Base-by-base conservation (phyloP, 2,113 vertebrate species). In the Tachycineta bicolor region DNA sequence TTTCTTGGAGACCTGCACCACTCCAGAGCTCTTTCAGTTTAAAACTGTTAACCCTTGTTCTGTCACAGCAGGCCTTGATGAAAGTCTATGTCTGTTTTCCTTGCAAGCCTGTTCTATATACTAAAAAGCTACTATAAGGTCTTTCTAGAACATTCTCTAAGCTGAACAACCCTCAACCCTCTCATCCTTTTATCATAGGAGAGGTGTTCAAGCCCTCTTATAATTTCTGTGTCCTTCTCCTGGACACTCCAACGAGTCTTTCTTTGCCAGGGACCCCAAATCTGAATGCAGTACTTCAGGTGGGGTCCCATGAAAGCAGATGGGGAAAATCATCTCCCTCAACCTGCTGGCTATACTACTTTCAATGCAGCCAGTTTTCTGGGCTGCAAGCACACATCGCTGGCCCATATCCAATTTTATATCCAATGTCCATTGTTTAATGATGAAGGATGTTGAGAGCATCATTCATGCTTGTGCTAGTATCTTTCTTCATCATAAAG, bases 1-100 rank as follows among this genome's bases (percentile, higher is more conserved):
- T 50, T 86, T 67, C 44, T 59, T 0, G 0, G 34, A 58, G 8
- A 59, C 44, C 25, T 58, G 50, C 0, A 0, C 11, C 6, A 5
- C 22, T 18, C 17, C 0, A 0, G 44, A 37, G 37, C 14, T 68
- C 19, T 10, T 49, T 44, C 14, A 16, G 15, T 83, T 79, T 77
- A 65, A 47, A 64, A 23, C 12, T 47, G 11, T n/a, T 71, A 29
- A 21, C 8, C 3, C 6, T 73, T 74, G 14, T 44, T 71, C 24
- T 68, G 20, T 31, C 9, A 19, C 39, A 33, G 22, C 6, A 47
- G 29, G 26, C 9, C 22, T n/a, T 43, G 2, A 6, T 11, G 23
- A 67, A 71, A 19, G 3, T 31, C 13, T 60, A 7, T 69, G 25
- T 28, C 25, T 4, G 3, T 46, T 43, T 75, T 75, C 11, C 25